These are phyloP conservation scores for Hydropsyche tenuis DNA, from an alignment of 1,140 invertebrate genomes.

Conservation along the genomic window DNA sequence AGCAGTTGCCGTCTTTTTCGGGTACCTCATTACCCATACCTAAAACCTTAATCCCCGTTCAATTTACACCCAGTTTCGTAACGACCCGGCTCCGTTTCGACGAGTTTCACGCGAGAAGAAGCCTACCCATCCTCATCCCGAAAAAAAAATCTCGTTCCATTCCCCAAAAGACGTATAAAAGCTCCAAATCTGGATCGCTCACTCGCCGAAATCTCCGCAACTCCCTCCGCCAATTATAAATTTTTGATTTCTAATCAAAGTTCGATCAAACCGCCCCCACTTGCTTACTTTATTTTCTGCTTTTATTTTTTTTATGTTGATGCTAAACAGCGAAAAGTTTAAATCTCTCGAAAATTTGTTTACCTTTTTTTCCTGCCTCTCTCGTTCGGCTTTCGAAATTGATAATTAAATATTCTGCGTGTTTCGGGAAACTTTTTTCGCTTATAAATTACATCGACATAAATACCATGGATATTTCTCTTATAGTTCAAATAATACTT, in stretches of 20 bases:
- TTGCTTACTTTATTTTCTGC: conserved; percentile 5
- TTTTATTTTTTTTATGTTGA: conserved; percentile 1
- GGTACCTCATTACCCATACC: conserved; percentile 38
- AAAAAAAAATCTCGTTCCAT: too few relatives aligned
- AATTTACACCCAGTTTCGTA: conserved; percentile 37
- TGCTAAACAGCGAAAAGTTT: conserved; percentile 21
- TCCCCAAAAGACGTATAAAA: too few relatives aligned
- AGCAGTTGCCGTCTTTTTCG: neutral
- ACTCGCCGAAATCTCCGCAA: neutral
- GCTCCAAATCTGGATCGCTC: too few relatives aligned
- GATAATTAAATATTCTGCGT: conserved; percentile 8
- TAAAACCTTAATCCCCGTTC: conserved; percentile 29
- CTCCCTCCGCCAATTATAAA: conserved; percentile 23
- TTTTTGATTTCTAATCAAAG: conserved; percentile 35
- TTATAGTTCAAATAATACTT: too few relatives aligned
- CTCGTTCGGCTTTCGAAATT: neutral
- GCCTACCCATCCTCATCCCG: too few relatives aligned
- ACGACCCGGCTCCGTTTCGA: neutral
- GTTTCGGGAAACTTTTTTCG: too few relatives aligned
- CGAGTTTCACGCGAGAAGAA: too few relatives aligned
- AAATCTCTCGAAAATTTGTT: conserved; percentile 6
- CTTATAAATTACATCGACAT: too few relatives aligned
- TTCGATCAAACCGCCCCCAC: conserved; percentile 2
- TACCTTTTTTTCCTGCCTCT: neutral
- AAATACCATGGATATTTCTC: too few relatives aligned